These are phyloP conservation scores for Melanotaenia pygmaea DNA, from an alignment of 2,797 vertebrate genomes.

Conservation along the genomic window DNA sequence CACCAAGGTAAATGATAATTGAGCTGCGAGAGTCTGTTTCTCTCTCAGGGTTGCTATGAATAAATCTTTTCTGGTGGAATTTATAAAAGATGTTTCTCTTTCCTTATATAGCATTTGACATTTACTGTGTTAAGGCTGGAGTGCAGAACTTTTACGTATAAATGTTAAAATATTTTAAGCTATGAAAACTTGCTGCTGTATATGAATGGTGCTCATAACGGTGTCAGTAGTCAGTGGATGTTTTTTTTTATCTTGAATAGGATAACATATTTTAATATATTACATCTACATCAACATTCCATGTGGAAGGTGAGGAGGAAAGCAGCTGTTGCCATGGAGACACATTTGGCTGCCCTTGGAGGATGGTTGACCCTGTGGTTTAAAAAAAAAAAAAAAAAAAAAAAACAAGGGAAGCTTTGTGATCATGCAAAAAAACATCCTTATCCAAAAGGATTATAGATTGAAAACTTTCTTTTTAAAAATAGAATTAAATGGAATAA, in stretches of 20 bases:
- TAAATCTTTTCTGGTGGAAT: background rate
- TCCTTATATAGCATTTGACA: background rate
- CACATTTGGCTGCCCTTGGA: background rate
- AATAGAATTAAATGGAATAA: no score
- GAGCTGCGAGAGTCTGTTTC: background rate
- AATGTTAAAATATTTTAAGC: background rate
- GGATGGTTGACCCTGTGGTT: background rate
- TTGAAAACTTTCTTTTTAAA: background rate
- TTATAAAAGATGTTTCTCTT: no score
- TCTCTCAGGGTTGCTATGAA: background rate
- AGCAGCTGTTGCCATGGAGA: background rate
- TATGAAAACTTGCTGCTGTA: background rate
- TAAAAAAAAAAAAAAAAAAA: no score
- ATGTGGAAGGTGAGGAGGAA: background rate
- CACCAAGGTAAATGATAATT: constrained; percentile 87
- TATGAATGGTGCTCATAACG: background rate
- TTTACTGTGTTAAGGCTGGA: background rate
- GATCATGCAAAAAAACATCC: background rate
- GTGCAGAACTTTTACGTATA: background rate
- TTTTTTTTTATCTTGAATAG: background rate
- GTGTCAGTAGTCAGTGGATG: background rate
- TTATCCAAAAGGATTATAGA: background rate
- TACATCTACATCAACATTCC: background rate
- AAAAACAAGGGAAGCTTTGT: background rate
- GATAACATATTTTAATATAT: background rate